These are phyloP conservation scores for Drosophila anomalata DNA, from an alignment of 2,888 invertebrate genomes.

Conservation along the genomic window DNA sequence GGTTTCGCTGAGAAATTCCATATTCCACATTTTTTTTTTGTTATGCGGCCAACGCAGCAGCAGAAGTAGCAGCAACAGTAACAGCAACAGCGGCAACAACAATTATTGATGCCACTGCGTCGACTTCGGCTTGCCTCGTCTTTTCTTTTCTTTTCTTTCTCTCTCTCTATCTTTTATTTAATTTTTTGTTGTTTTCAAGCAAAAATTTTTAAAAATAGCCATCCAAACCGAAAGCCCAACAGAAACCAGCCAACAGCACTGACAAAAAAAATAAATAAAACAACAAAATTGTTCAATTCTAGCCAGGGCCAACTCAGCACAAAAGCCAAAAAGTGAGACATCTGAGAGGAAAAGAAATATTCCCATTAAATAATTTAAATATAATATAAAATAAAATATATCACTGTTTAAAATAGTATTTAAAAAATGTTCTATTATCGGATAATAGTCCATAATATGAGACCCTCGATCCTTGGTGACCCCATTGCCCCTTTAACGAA, in stretches of 20 bases:
- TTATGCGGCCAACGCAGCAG: slow-evolving; percentile 44
- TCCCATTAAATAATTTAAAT: too few species aligned
- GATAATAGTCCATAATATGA: not conserved
- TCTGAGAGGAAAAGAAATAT: too few species aligned
- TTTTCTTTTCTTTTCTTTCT: slow-evolving; percentile 48
- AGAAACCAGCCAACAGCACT: slow-evolving; percentile 45
- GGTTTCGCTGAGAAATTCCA: slow-evolving; percentile 64
- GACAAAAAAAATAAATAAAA: slow-evolving; percentile 25
- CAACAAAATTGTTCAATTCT: slow-evolving; percentile 14
- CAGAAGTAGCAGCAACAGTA: slow-evolving; percentile 7
- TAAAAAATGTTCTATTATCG: not conserved
- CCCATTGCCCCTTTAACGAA: not conserved
- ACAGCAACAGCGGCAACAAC: slow-evolving; percentile 41
- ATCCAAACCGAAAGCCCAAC: slow-evolving; percentile 48
- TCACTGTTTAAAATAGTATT: not conserved
- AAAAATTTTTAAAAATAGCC: slow-evolving; percentile 74
- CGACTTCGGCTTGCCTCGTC: slow-evolving; percentile 51
- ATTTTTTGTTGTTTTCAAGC: slow-evolving; percentile 64
- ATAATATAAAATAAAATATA: too few species aligned
- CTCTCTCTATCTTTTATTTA: slow-evolving; percentile 24
- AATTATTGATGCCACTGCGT: slow-evolving; percentile 61
- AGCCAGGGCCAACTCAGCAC: slow-evolving; percentile 1
- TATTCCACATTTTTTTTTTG: slow-evolving; percentile 71
- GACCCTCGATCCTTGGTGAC: not conserved
- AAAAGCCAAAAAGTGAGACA: too few species aligned